Base-by-base conservation (phyloP, 2,888 invertebrate species). In the Cyrtodaria siliqua region DNA sequence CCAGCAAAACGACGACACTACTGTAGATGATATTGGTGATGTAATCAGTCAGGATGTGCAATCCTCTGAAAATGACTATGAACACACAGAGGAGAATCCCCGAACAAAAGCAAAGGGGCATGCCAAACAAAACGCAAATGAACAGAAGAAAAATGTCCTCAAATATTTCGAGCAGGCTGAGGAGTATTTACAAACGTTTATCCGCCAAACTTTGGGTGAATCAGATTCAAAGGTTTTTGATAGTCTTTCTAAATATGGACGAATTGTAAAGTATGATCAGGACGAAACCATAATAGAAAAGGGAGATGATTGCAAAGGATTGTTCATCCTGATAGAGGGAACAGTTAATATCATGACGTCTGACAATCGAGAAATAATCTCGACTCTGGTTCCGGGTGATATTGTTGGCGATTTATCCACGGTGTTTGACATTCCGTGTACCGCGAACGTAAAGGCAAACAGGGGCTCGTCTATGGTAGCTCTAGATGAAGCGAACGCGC, bases 391-490 rank as follows among this genome's bases (percentile, higher is more conserved):
- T n/a, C 23, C 38, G 2, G 68, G 74, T 6, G 71, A 72, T 23
- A 40, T 81, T 20, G 77, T 81, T 57, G 81, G 81, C 6, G 81
- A 81, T 18, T 27, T 81, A 18, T 81, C 81, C 2, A 53, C 69
- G 1, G 42, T 81, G 24, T 81, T 66, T 40, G 53, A 63, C 20
- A 33, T 71, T 44, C 64, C 74, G 0, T 63, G 68, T 16, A 71
- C 81, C 12, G 81, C 77, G 4, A 68, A 59, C 20, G 53, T 69
- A 12, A 18, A 14, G 26, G 72, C 74, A n/a, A 27, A 42, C 12
- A 23, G 59, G 12, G 64, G 68, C 18, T 23, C 49, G 20, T 59
- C 42, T 29, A n/a, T 63, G 1, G 63, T 70, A 3, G 26, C 42
- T 3, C 29, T 78, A 24, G 29, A 55, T 27, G 50, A 64, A 42